These are phyloP conservation scores for Gryon sp. DNA, from an alignment of 1,140 invertebrate species.

Conservation along the genomic window DNA sequence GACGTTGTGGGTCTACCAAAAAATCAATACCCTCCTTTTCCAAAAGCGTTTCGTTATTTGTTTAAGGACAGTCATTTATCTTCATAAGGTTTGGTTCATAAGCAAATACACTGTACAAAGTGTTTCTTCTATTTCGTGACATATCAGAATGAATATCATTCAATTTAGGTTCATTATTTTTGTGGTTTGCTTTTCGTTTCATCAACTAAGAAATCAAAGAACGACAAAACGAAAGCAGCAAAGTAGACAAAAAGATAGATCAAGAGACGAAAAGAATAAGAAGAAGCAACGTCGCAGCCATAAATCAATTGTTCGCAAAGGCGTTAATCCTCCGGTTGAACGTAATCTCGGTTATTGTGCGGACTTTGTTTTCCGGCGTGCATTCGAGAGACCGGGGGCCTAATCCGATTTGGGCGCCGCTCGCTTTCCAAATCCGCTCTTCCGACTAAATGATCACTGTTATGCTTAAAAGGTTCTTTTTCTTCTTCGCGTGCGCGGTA, in stretches of 20 bases:
- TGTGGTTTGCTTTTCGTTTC: background rate
- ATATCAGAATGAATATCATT: too few species aligned
- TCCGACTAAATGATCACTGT: slow-evolving; percentile 26
- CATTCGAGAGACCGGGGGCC: slow-evolving; percentile 10
- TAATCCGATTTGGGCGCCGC: slow-evolving; percentile 40
- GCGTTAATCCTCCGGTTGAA: slow-evolving; percentile 35
- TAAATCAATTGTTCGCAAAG: slow-evolving; percentile 44
- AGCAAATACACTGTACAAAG: too few species aligned
- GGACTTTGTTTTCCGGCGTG: slow-evolving; percentile 41
- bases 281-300: slow-evolving; percentile 1
- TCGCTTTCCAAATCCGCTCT: slow-evolving; percentile 31
- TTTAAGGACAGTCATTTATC: slow-evolving; percentile 17
- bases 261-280: background rate
- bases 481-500: background rate
- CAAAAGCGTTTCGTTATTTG: slow-evolving; percentile 28
- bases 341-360: slow-evolving; percentile 39
- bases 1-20: background rate
- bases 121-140: too few species aligned
- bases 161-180: background rate
- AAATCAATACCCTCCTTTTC: slow-evolving; percentile 21
- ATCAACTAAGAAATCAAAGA: too few species aligned
- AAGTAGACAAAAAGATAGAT: too few species aligned
- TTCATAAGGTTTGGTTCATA: background rate
- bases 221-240: too few species aligned
- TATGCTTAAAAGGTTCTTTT: slow-evolving; percentile 29